Percentiles rank a stretch among this genome's conserved stretches.
Conservation (phyloP, 1,140 invertebrate genomes). For the Drusus annulatus region DNA sequence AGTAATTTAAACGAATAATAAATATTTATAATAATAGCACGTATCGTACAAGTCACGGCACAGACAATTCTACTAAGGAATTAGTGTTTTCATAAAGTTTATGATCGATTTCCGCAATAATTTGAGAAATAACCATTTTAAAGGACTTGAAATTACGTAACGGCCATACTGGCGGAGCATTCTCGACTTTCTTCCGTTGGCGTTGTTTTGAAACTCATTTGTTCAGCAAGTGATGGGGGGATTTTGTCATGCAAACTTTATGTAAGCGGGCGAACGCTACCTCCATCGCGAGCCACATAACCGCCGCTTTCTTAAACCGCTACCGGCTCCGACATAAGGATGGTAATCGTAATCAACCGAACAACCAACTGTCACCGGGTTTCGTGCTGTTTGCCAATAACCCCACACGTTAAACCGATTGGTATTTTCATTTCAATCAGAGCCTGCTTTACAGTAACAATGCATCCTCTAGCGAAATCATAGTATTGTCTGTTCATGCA, state of each 20-base stretch:
- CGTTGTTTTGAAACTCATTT: constrained; percentile 33
- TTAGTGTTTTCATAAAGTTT: too few relatives aligned
- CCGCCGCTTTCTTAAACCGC: constrained; percentile 16
- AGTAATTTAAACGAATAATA: neutral
- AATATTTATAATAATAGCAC: neutral
- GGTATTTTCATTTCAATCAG: too few relatives aligned
- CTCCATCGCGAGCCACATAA: constrained; percentile 8
- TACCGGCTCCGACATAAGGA: neutral
- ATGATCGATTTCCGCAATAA: too few relatives aligned
- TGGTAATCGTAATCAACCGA: too few relatives aligned
- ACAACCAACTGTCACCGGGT: too few relatives aligned
- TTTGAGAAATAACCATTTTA: neutral
- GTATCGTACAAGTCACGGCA: too few relatives aligned
- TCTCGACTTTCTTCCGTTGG: constrained; percentile 35
- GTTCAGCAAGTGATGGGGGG: constrained; percentile 15
- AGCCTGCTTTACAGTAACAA: too few relatives aligned
- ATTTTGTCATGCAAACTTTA: constrained; percentile 45
- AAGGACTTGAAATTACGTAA: neutral
- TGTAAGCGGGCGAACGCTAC: constrained; percentile 40
- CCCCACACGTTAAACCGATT: neutral
- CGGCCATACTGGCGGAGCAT: neutral
- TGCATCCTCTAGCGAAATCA: too few relatives aligned
- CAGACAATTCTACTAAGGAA: too few relatives aligned
- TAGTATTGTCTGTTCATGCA: too few relatives aligned
- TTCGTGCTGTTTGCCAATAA: neutral